Evolutionary conservation across 2,888 invertebrate genomes (phyloP).

Genomic region (Yponomeuta malinellus): DNA sequence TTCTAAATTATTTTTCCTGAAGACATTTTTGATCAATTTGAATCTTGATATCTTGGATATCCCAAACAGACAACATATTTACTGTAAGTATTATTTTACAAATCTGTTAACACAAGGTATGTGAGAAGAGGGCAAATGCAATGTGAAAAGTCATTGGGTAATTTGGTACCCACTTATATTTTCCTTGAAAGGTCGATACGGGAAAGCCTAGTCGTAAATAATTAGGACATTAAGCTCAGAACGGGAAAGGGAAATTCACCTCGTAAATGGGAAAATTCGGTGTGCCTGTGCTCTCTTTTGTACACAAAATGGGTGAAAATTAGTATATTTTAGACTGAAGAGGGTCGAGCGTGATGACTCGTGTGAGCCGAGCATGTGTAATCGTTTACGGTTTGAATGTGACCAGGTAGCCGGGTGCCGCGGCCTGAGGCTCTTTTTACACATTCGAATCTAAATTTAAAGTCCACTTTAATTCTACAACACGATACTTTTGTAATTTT

Average conservation of each 20-base stretch:
- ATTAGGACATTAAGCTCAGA: slow-evolving; percentile 48
- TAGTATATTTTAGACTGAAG: slow-evolving; percentile 27
- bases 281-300: slow-evolving; percentile 29
- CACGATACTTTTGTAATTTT: background rate
- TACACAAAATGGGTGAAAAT: slow-evolving; percentile 33
- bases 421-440: background rate
- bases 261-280: slow-evolving; percentile 40
- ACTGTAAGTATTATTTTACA: too few relatives aligned
- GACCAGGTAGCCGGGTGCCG: background rate
- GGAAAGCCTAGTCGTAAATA: slow-evolving; percentile 47
- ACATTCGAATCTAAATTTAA: background rate
- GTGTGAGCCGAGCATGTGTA: slow-evolving; percentile 7
- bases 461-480: background rate
- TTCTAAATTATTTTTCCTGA: too few relatives aligned
- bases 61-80: too few relatives aligned
- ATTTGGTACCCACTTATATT: slow-evolving; percentile 25
- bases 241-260: slow-evolving; percentile 43
- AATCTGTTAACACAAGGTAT: too few relatives aligned
- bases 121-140: slow-evolving; percentile 28
- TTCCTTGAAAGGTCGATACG: slow-evolving; percentile 37
- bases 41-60: too few relatives aligned
- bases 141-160: slow-evolving; percentile 34
- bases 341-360: slow-evolving; percentile 20
- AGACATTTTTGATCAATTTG: too few relatives aligned
- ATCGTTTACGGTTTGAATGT: background rate